Conservation (phyloP, 2,888 invertebrate species). For the Subacronicta megacephala region DNA sequence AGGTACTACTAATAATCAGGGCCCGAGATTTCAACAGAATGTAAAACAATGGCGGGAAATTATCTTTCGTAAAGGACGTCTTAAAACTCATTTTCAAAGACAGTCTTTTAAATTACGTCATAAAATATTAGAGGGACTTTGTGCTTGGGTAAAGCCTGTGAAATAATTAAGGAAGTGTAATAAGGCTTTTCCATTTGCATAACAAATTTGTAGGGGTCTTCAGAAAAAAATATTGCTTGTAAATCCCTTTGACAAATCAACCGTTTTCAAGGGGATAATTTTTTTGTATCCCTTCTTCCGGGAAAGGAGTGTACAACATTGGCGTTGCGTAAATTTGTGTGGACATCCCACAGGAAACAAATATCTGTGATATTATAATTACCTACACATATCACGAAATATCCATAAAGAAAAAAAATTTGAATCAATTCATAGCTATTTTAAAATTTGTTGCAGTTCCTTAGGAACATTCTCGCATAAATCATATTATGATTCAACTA, state of each 20-base stretch:
- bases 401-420: too few relatives aligned
- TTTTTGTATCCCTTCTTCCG: slow-evolving; percentile 16
- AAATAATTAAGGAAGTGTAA: slow-evolving; percentile 86
- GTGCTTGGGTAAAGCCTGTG: slow-evolving; percentile 74
- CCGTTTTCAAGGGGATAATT: slow-evolving; percentile 59
- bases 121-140: slow-evolving; percentile 81
- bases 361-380: too few relatives aligned
- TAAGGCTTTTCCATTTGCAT: slow-evolving; percentile 83
- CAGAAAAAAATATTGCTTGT: slow-evolving; percentile 72
- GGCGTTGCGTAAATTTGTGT: too few relatives aligned
- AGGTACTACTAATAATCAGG: slow-evolving; percentile 55
- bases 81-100: slow-evolving; percentile 72
- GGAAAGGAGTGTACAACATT: too few relatives aligned
- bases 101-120: slow-evolving; percentile 80
- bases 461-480: too few relatives aligned
- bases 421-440: too few relatives aligned
- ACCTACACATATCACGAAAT: too few relatives aligned
- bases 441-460: too few relatives aligned
- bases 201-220: slow-evolving; percentile 77
- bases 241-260: slow-evolving; percentile 79
- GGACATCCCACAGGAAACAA: too few relatives aligned
- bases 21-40: slow-evolving; percentile 51
- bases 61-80: slow-evolving; percentile 65
- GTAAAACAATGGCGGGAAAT: slow-evolving; percentile 65
- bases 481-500: too few relatives aligned